Conservation (phyloP, 1,140 invertebrate species). For the Drosophila pandora region DNA sequence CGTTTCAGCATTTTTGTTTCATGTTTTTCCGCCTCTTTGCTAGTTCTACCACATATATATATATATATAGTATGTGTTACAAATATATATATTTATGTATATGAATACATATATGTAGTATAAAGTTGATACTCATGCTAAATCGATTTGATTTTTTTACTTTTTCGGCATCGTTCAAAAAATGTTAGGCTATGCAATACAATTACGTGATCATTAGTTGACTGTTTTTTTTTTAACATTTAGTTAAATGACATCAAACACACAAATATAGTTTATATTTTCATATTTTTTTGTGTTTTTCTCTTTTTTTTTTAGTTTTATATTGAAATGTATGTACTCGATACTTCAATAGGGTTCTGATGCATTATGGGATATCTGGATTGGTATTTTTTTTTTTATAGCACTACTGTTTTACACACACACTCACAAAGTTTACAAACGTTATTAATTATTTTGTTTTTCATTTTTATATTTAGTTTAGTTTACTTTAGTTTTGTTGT, state of each 20-base stretch:
- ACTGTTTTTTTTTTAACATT: slow-evolving; percentile 55
- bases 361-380: slow-evolving; percentile 55
- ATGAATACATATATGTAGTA: slow-evolving; percentile 32
- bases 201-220: slow-evolving; percentile 52
- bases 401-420: slow-evolving; percentile 54
- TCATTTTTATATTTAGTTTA: slow-evolving; percentile 25
- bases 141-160: slow-evolving; percentile 41
- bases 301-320: slow-evolving; percentile 1
- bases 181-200: slow-evolving; percentile 58
- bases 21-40: neutral
- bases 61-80: neutral
- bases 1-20: slow-evolving; percentile 15
- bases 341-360: slow-evolving; percentile 54
- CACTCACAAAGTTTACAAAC: slow-evolving; percentile 59
- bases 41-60: slow-evolving; percentile 18
- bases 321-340: slow-evolving; percentile 44
- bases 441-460: slow-evolving; percentile 30
- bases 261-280: slow-evolving; percentile 64
- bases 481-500: slow-evolving; percentile 29
- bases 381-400: slow-evolving; percentile 34
- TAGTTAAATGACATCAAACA: slow-evolving; percentile 75
- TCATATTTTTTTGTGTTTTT: slow-evolving; percentile 10
- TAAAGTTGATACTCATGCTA: slow-evolving; percentile 59
- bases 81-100: slow-evolving; percentile 8
- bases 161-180: slow-evolving; percentile 40